Base-by-base conservation (phyloP, 2,797 vertebrate genomes). In the Peromyscus melanophrys region DNA sequence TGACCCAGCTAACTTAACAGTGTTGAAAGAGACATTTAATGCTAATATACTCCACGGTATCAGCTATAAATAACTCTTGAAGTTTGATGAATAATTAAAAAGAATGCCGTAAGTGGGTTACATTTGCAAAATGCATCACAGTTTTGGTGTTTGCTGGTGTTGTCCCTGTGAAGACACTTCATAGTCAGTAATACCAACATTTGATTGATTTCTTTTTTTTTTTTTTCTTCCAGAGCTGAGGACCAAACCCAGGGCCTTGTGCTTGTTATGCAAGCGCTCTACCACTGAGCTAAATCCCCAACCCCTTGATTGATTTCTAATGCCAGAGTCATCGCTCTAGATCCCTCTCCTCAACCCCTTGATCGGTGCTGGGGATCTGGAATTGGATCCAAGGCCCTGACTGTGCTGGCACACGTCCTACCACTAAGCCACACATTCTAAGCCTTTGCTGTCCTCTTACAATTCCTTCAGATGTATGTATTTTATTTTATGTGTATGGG, bases 51-150 rank as follows among this genome's bases (percentile, higher is more conserved):
- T 81, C 55, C 71, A 57, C 0, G 1, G 82, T 63, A 46, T 75
- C 89, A 40, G 92, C 61, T 90, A 89, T 65, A 95, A 98, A 96
- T 92, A 52, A 61, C 25, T 92, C 55, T 27, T 52, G 63, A 91
- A 7, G 61, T 71, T 49, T 55, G 67, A 96, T 98, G 96, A 98
- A 98, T 98, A 97, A 98, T 96, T 92, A 77, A 98, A 98, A 96
- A 95, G 0, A 40, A 90, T 57, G 73, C 65, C 87, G 34, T 77
- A 96, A 98, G 94, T 95, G 93, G 95, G 95, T 96, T 97, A 97
- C 82, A 94, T 97, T 95, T 98, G 96, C 94, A 95, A 97, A 95
- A 94, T 92, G 94, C 96, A 86, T 89, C 84, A 84, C 0, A 63
- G 73, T 85, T 85, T 92, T 82, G 59, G 65, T 75, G 96, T 89